Conservation (phyloP, 2,888 invertebrate species). For the Phragmatobia fuliginosa region DNA sequence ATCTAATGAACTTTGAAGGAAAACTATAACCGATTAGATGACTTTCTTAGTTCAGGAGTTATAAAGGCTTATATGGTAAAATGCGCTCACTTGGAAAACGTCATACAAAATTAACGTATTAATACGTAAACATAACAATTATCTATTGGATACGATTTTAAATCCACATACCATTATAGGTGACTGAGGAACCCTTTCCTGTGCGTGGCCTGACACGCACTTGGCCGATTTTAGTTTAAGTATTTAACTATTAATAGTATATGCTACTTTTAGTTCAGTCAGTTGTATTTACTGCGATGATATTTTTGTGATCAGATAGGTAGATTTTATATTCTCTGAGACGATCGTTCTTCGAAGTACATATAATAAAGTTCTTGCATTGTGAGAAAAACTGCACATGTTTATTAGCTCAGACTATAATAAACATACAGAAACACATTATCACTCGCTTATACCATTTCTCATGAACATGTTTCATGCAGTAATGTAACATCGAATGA, state of each 20-base stretch:
- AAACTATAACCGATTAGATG: too few relatives aligned
- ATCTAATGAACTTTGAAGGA: too few relatives aligned
- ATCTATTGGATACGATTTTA: too few relatives aligned
- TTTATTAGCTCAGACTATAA: background rate
- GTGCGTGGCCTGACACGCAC: too few relatives aligned
- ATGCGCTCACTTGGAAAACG: too few relatives aligned
- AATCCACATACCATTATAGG: too few relatives aligned
- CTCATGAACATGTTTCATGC: slow-evolving; percentile 33
- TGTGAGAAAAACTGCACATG: slow-evolving; percentile 7
- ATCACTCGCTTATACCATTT: slow-evolving; percentile 2
- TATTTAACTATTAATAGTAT: slow-evolving; percentile 24
- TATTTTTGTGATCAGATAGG: slow-evolving; percentile 19
- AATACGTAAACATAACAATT: too few relatives aligned
- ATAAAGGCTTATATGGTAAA: too few relatives aligned
- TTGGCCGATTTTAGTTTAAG: slow-evolving; percentile 46
- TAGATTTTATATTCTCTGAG: background rate
- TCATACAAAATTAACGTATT: too few relatives aligned
- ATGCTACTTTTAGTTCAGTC: slow-evolving; percentile 20
- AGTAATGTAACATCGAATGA: slow-evolving; percentile 59
- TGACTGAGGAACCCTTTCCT: too few relatives aligned
- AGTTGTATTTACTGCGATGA: slow-evolving; percentile 10
- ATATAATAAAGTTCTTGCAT: too few relatives aligned
- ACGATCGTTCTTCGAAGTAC: slow-evolving; percentile 22
- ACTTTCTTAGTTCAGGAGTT: too few relatives aligned
- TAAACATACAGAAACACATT: background rate